Evolutionary conservation across 92 coral and sea anemone genomes (phyloP), one percentile per base, ranked within the genome.

Genomic region (Palythoa grandiflora): DNA sequence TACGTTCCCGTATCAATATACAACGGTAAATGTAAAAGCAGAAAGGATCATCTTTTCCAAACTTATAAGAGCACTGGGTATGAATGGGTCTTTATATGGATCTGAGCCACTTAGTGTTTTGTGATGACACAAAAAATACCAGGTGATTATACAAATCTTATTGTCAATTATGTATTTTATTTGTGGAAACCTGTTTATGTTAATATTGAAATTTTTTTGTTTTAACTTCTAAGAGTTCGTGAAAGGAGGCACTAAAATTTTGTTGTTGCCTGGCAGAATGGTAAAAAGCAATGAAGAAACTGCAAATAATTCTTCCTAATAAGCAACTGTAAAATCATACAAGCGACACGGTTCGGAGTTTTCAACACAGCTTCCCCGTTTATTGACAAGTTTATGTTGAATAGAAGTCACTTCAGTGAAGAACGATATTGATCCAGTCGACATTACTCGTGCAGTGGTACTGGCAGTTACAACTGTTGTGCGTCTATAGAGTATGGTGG

Each of bases 101-200:
- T 9, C 75, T 70, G 47, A 51, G 80, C 63, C 16, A 76, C 1
- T 76, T 48, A 38, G 5, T 20, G n/a, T 14, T 44, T 74, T 11
- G 39, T 21, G 14, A 5, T 48, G 66, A 11, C 14, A 14, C 38
- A 21, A 5, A 15, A 20, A 53, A 77, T 77, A 53, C 63, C 83
- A 53, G 68, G 68, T 53, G 83, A 3, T 77, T 77, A 77, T 77
- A 77, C 83, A 77, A 70, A 77, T 35, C 53, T 12, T 35, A 77
- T 77, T 77, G 83, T 77, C 50, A 35, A 51, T 77, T 77, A 77
- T 77, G 83, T 57, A 52, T 77, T 77, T 9, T 28, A 28, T 14
- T 76, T 28, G 83, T 21, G 50, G 11, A 53, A 59, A 35, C 68
- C 48, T 14, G 83, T 54, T 38, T 53, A 77, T 77, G 83, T 68